Base-by-base conservation (phyloP, 1,140 invertebrate species). In the Scaptomyza graminum region DNA sequence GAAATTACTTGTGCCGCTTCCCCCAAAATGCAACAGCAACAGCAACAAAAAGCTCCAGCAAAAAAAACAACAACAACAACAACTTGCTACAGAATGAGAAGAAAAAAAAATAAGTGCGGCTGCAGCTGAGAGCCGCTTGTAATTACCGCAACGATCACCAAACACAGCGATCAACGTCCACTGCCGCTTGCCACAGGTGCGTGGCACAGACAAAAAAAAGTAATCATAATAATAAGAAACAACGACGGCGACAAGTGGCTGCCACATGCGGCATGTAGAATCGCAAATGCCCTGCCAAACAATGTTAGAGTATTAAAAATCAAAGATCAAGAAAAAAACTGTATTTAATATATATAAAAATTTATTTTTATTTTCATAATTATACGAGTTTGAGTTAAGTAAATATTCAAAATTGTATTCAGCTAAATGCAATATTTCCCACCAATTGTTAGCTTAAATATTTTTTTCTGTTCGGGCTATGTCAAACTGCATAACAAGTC, bases 1-100 rank as follows among this genome's bases (percentile, higher is more conserved):
- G 79, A 83, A 83, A 87, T 88, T 83, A 87, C 82, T 81, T 83
- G 74, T 66, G 51, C 64, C 62, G 73, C 60, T 74, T 63, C 57
- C 75, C 57, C 37, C 78, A 66, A 80, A 82, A 84, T 67, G 51
- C 56, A 65, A 59, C 50, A 66, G 44, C 41, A 64, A 31, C 34
- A 50, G 39, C 11, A 31, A 31, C 1, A 31, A 31, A 7, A 31
- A 31, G 28, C 37, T 39, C 18, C 18, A 22, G 18, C 18, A 22
- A 3, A 8, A 2, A 4, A 22, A 3, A 8, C 9, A 4, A 39
- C 37, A 39, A 12, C 37, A 39, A 68, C 43, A 56, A n/a, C 25
- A 37, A 51, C 52, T 54, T 12, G 25, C 39, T 39, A 18, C 41
- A 43, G 28, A 22, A 1, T 18, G 1, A 3, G 5, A 5, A n/a